phyloP scores from a whole-genome alignment of 2,888 invertebrate genomes.

The Hydroisotoma schaefferi region DNA sequence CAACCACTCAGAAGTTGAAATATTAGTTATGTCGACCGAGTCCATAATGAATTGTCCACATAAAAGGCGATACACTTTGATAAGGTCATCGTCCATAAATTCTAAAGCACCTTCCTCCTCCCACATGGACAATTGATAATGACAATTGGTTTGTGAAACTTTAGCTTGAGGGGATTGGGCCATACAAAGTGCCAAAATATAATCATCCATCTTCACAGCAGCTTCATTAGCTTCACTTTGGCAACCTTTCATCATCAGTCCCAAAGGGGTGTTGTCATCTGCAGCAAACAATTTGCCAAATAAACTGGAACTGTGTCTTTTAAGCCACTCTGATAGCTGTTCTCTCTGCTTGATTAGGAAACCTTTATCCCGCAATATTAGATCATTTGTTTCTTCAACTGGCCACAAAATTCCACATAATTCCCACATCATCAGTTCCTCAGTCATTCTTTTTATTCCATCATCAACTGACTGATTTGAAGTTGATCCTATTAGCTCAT shows the following conservation, averaged over 20 bases:
- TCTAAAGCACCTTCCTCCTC: conserved; percentile 23
- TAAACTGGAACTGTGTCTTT: conserved; percentile 27
- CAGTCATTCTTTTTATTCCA: conserved; percentile 15
- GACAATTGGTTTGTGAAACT: conserved; percentile 5
- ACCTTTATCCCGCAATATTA: conserved; percentile 21
- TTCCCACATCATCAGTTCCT: conserved; percentile 58
- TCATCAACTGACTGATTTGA: background rate
- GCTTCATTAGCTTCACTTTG: conserved; percentile 34
- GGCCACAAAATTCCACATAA: conserved; percentile 77
- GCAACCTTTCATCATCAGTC: conserved; percentile 39
- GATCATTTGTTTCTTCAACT: conserved; percentile 6
- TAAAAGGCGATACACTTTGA: conserved; percentile 36
- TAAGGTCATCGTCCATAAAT: conserved; percentile 26
- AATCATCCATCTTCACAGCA: conserved; percentile 33
- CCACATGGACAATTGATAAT: conserved; percentile 29
- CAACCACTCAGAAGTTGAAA: conserved; percentile 67
- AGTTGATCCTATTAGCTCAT: background rate
- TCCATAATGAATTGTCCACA: conserved; percentile 23
- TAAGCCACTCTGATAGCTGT: conserved; percentile 38
- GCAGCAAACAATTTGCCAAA: conserved; percentile 33
- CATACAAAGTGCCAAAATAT: conserved; percentile 31
- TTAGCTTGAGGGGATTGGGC: background rate
- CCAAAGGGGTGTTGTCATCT: conserved; percentile 27
- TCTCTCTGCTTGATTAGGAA: conserved; percentile 30
- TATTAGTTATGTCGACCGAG: conserved; percentile 23